These are phyloP conservation scores for Chionis minor DNA, from an alignment of 2,113 vertebrate species.

Conservation along the genomic window DNA sequence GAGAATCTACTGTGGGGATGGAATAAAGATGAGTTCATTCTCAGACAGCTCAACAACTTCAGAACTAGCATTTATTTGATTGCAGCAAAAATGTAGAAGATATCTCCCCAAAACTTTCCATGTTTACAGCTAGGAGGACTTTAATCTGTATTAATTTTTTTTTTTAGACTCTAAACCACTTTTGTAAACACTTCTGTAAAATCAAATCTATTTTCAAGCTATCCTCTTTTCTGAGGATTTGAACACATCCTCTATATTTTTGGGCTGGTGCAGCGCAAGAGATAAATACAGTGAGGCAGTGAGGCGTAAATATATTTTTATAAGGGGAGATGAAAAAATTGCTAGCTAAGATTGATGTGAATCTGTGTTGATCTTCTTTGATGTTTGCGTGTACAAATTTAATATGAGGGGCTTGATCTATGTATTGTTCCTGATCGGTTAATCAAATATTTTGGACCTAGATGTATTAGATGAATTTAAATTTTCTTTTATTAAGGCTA, in stretches of 20 bases:
- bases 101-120: background rate
- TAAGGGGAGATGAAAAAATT: background rate
- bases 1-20: background rate
- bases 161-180: background rate
- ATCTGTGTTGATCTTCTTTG: background rate
- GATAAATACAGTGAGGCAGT: background rate
- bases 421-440: background rate
- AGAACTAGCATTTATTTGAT: background rate
- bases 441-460: background rate
- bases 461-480: background rate
- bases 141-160: background rate
- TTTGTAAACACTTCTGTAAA: background rate
- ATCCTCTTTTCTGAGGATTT: background rate
- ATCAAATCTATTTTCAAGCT: background rate
- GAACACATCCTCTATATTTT: background rate
- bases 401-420: background rate
- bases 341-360: background rate
- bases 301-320: background rate
- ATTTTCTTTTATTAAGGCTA: background rate
- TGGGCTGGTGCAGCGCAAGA: background rate
- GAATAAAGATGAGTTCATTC: background rate
- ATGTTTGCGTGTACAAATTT: background rate
- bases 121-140: background rate
- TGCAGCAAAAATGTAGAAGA: background rate
- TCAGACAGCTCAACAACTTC: background rate